Base-by-base conservation (phyloP, 1,140 invertebrate species). In the Lordiphosa collinella region DNA sequence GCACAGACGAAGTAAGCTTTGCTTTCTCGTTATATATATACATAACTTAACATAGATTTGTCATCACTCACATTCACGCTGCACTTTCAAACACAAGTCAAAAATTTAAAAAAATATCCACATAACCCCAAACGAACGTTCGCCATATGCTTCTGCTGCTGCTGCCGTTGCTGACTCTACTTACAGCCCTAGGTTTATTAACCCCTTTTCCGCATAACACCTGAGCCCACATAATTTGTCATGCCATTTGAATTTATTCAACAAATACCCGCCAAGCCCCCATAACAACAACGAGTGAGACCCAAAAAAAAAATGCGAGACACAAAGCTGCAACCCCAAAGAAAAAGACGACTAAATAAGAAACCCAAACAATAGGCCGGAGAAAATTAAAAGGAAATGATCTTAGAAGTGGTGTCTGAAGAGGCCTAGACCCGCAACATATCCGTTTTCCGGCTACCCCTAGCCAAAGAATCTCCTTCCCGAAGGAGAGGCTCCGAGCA, bases 151-250 rank as follows among this genome's bases (percentile, higher is more conserved):
- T 65, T 34, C 34, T 47, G 43, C 54, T 55, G 44, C 49, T 46
- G 25, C 43, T n/a, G n/a, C n/a, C n/a, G n/a, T n/a, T 34, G 5
- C 11, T 12, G 44, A 25, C 44, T 47, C 18, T 11, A 46, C n/a
- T 14, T 32, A 32, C 57, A 44, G 56, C 72, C 62, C 50, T 50
- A 71, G 76, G 76, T 82, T 82, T 82, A 67, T 82, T 82, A 71
- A 82, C 76, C 76, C 71, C 78, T 75, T 60, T 68, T 48, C 68
- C 69, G 72, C 62, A 49, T 84, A 84, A 84, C 78, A 84, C 78
- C 79, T 84, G 78, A 84, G 72, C 78, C 78, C 78, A 84, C 78
- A 84, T 84, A 84, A 84, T 84, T 84, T 84, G 78, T 84, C 79
- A 84, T 69, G 78, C 56, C 79, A 46, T 66, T 84, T 85, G 73